phyloP scores from a whole-genome alignment of 2,888 invertebrate genomes.

The Hypomecis atomaria region DNA sequence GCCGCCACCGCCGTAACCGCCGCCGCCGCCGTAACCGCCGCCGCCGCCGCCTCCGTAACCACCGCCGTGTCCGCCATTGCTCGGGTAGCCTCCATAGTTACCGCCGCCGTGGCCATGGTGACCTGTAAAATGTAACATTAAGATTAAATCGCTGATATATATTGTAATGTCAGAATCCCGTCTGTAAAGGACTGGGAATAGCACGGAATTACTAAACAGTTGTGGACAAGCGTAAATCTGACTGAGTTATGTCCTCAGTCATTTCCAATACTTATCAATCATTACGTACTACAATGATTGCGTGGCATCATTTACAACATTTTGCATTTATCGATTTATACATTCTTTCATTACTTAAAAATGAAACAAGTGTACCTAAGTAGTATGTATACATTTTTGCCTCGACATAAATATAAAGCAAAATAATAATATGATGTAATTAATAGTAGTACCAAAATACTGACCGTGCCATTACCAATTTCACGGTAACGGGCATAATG shows the following conservation, averaged over 20 bases:
- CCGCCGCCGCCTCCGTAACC: conserved; percentile 43
- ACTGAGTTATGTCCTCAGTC: too few species aligned
- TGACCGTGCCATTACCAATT: background rate
- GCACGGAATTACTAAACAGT: too few species aligned
- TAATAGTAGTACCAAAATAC: background rate
- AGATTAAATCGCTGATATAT: background rate
- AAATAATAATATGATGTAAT: background rate
- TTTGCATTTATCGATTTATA: too few species aligned
- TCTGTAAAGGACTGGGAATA: too few species aligned
- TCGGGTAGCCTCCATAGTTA: conserved; percentile 39
- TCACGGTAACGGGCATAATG: conserved; percentile 1
- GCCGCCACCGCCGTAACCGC: conserved; percentile 43
- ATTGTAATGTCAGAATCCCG: background rate
- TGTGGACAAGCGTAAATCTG: too few species aligned
- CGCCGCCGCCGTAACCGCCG: conserved; percentile 40
- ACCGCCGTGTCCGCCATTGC: conserved; percentile 40
- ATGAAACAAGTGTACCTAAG: too few species aligned
- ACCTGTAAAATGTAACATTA: conserved; percentile 3
- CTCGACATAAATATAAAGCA: background rate
- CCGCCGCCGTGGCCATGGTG: conserved; percentile 34
- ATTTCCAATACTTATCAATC: too few species aligned
- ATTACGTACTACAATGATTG: too few species aligned
- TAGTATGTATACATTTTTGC: too few species aligned
- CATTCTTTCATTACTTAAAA: too few species aligned
- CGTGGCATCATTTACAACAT: too few species aligned